Evolutionary conservation across 2,113 vertebrate species (phyloP), one percentile per base, ranked within the genome.

Genomic region (Gavialis gangeticus): DNA sequence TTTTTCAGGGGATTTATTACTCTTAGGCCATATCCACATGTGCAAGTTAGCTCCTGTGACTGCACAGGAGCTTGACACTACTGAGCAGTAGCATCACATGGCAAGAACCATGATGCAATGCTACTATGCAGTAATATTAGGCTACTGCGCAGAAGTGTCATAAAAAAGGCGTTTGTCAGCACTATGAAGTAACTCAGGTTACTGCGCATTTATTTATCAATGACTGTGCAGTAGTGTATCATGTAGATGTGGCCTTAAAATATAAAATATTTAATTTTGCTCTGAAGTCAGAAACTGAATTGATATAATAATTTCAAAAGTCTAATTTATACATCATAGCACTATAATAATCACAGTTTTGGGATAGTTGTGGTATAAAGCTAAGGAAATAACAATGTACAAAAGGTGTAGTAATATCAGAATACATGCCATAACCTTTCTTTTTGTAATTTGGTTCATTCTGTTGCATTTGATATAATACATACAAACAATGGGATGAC

Each of bases 261-360:
- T 79, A 84, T 64, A 92, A 90, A 94, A 89, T 87, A 10, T 90
- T 91, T 56, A 86, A 56, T 91, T 94, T 93, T 93, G 75, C 69
- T 94, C 79, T 79, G 58, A 30, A 60, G 21, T 11, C 10, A 64
- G 28, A 71, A 5, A 73, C 19, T 83, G 4, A 15, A 5, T 10
- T 56, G 79, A 64, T 21, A 55, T 27, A 19, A 25, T 56, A 0
- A 89, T 28, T 62, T 59, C 12, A 91, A 95, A 91, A 15, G 1
- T 55, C 28, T 30, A 58, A 84, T 88, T 92, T 88, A 66, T 83
- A 57, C 9, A 13, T 8, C 1, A 0, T 80, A 80, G 46, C 46
- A 46, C 15, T 87, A 90, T 85, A 78, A 25, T 22, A 89, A 28
- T 15, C 1, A 1, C 63, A 75, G 34, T 24, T 84, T 79, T 88